Evolutionary conservation across 2,113 vertebrate genomes (phyloP).

Genomic region (Orientallactaga bullata): DNA sequence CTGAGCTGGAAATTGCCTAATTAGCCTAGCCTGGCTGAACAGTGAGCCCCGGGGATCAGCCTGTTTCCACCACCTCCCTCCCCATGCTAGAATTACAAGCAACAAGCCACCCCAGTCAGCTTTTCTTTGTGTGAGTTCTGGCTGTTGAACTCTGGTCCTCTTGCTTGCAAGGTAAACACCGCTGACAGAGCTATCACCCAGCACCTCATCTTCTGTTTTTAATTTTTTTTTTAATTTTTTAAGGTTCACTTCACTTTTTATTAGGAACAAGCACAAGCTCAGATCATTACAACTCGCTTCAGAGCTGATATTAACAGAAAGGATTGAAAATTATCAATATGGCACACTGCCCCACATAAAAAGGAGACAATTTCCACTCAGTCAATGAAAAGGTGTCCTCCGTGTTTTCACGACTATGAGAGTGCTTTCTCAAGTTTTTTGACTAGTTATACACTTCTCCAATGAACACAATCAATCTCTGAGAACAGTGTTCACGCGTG

Average conservation of each 20-base stretch:
- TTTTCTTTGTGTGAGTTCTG: no score
- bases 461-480: slow-evolving; percentile 7
- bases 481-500: background rate
- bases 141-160: no score
- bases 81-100: no score
- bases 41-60: no score
- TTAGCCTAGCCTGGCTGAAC: no score
- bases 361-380: slow-evolving; percentile 70
- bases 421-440: slow-evolving; percentile 71
- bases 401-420: background rate
- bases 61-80: no score
- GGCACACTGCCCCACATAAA: slow-evolving; percentile 86
- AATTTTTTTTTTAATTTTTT: background rate
- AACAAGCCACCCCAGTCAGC: no score
- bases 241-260: slow-evolving; percentile 85
- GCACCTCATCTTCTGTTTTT: no score
- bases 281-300: slow-evolving; percentile 85
- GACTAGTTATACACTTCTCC: slow-evolving; percentile 77
- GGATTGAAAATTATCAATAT: slow-evolving; percentile 86
- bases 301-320: slow-evolving; percentile 87
- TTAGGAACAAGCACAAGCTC: slow-evolving; percentile 88
- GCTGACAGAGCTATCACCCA: no score
- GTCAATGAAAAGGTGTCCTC: slow-evolving; percentile 36
- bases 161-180: no score
- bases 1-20: no score